phyloP scores from a whole-genome alignment of 2,888 invertebrate genomes.

The Isotomurus palustris region DNA sequence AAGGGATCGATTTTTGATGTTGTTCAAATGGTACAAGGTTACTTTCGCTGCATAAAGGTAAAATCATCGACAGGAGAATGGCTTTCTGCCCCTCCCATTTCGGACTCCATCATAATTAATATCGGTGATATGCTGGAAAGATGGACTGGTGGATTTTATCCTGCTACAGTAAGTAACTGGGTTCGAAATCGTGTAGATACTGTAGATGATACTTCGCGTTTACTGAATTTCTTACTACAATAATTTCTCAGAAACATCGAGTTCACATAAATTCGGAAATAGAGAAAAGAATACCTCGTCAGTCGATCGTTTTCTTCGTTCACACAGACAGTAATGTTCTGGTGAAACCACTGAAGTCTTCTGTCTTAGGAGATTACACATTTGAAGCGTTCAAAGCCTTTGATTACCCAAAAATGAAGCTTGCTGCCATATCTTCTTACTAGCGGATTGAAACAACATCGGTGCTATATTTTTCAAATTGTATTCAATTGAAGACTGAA shows the following conservation, averaged over 20 bases:
- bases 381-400: slow-evolving; percentile 16
- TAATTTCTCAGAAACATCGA: slow-evolving; percentile 44
- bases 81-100: slow-evolving; percentile 48
- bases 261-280: slow-evolving; percentile 47
- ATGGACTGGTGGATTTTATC: slow-evolving; percentile 49
- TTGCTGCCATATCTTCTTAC: slow-evolving; percentile 14
- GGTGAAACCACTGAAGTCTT: slow-evolving; percentile 43
- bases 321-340: slow-evolving; percentile 47
- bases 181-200: background rate
- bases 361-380: slow-evolving; percentile 2
- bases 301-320: slow-evolving; percentile 48
- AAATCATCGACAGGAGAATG: slow-evolving; percentile 44
- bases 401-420: slow-evolving; percentile 24
- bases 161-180: slow-evolving; percentile 48
- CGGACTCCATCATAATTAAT: slow-evolving; percentile 49
- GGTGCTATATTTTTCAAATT: too few relatives aligned
- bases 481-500: too few relatives aligned
- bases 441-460: too few relatives aligned
- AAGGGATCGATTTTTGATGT: background rate
- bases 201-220: too few relatives aligned
- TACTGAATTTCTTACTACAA: background rate
- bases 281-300: slow-evolving; percentile 39
- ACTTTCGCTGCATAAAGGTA: slow-evolving; percentile 35
- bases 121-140: slow-evolving; percentile 49
- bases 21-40: background rate